phyloP scores from a whole-genome alignment of 2,888 invertebrate genomes.

The Priocnemis perturbator region DNA sequence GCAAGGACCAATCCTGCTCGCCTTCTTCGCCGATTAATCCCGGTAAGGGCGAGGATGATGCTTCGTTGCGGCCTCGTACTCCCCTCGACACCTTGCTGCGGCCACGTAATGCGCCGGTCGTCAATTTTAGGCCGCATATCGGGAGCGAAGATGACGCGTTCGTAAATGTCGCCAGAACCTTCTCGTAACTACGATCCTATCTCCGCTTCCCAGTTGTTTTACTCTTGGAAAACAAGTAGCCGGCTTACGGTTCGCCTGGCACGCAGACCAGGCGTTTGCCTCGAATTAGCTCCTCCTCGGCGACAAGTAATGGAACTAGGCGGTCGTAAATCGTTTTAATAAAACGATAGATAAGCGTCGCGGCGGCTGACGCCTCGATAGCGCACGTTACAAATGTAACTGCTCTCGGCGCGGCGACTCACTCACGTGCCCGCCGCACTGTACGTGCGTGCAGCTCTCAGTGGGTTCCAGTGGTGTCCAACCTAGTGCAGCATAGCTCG shows the following conservation, averaged over 20 bases:
- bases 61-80: conserved; percentile 2
- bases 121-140: too few species aligned
- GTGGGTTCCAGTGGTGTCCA: conserved; percentile 20
- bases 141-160: too few species aligned
- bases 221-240: too few species aligned
- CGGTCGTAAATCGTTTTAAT: conserved; percentile 28
- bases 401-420: conserved; percentile 5
- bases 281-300: background rate
- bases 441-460: conserved; percentile 25
- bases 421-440: background rate
- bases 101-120: background rate
- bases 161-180: too few species aligned
- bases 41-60: conserved; percentile 20
- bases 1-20: conserved; percentile 14
- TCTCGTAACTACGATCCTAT: too few species aligned
- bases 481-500: background rate
- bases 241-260: conserved; percentile 8
- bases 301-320: background rate
- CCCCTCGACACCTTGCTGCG: too few species aligned
- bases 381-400: conserved; percentile 31
- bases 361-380: conserved; percentile 24
- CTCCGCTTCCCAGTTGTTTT: too few species aligned
- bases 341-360: conserved; percentile 39
- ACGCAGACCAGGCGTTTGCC: too few species aligned
- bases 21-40: conserved; percentile 22